A percentile compares a stretch with the other conserved stretches of the same genome.
Conservation (phyloP, 2,113 vertebrate species). For the Stegastes partitus region DNA sequence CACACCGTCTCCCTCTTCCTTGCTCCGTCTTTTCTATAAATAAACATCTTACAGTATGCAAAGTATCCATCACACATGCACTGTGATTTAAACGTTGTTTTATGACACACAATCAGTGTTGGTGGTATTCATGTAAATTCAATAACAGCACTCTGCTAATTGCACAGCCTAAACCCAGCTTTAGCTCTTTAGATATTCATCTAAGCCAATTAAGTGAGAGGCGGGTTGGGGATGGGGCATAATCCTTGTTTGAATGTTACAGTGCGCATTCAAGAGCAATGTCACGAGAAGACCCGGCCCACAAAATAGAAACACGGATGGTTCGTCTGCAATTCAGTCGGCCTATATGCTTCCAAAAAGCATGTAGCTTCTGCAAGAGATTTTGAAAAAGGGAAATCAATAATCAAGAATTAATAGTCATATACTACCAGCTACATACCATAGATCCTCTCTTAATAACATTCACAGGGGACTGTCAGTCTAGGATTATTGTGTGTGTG, state of each 20-base stretch:
- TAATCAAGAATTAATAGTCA: constrained; percentile 22
- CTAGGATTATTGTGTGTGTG: not conserved
- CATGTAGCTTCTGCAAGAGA: not conserved
- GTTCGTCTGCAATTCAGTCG: not conserved
- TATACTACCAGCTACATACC: not conserved
- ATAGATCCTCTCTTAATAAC: constrained; percentile 2
- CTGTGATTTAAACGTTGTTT: constrained; percentile 74
- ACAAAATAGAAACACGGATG: constrained; percentile 31
- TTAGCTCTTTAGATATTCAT: constrained; percentile 79
- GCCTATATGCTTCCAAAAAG: not conserved
- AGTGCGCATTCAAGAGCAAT: constrained; percentile 56
- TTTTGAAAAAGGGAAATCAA: constrained; percentile 1
- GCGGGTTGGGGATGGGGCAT: constrained; percentile 46
- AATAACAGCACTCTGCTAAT: constrained; percentile 76
- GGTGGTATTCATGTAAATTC: constrained; percentile 69
- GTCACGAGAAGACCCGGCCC: constrained; percentile 43
- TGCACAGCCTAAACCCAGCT: constrained; percentile 72
- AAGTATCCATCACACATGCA: constrained; percentile 51
- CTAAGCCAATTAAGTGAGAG: constrained; percentile 78
- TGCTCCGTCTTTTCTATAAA: constrained; percentile 67
- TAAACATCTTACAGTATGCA: constrained; percentile 71
- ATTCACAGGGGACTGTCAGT: constrained; percentile 1
- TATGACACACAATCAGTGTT: constrained; percentile 56
- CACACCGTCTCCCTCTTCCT: constrained; percentile 49
- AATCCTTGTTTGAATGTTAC: constrained; percentile 71